Evolutionary conservation across 2,797 vertebrate genomes (phyloP).

Genomic region (Anableps anableps): DNA sequence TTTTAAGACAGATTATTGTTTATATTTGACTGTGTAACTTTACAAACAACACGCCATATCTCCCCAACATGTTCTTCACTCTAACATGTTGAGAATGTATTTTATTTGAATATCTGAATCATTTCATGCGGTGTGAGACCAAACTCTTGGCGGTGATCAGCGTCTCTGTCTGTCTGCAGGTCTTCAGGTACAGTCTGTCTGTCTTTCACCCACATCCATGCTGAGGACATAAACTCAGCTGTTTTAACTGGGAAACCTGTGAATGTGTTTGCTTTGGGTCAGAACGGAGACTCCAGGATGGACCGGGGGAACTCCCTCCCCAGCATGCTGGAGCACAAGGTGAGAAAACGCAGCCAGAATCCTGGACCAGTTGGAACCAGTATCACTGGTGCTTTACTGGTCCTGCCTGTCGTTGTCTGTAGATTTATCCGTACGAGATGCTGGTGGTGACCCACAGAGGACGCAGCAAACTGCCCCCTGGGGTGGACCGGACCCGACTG

Average conservation of each 20-base stretch:
- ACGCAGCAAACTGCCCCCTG: slow-evolving; percentile 86
- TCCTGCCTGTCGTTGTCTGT: neutral
- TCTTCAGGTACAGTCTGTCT: slow-evolving; percentile 43
- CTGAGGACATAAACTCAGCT: neutral
- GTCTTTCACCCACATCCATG: neutral
- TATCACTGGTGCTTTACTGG: neutral
- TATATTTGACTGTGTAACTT: too few relatives aligned
- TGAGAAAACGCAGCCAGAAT: neutral
- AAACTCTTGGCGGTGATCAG: neutral
- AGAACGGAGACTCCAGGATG: slow-evolving; percentile 91
- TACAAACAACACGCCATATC: too few relatives aligned
- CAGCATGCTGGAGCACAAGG: slow-evolving; percentile 91
- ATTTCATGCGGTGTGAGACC: neutral
- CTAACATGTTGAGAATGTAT: neutral
- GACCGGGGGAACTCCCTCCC: slow-evolving; percentile 92
- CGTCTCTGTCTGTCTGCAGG: slow-evolving; percentile 34
- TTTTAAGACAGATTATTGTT: too few relatives aligned
- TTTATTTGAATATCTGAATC: neutral
- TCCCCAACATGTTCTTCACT: neutral
- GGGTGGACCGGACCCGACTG: slow-evolving; percentile 89
- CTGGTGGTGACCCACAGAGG: slow-evolving; percentile 89
- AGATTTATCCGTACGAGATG: slow-evolving; percentile 91
- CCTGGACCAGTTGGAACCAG: too few relatives aligned
- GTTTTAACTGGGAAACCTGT: neutral
- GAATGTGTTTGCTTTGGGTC: slow-evolving; percentile 32